A percentile compares a stretch with the other conserved stretches of the same genome.
Conservation (phyloP, 1,140 invertebrate genomes). For the Copidosoma floridanum region DNA sequence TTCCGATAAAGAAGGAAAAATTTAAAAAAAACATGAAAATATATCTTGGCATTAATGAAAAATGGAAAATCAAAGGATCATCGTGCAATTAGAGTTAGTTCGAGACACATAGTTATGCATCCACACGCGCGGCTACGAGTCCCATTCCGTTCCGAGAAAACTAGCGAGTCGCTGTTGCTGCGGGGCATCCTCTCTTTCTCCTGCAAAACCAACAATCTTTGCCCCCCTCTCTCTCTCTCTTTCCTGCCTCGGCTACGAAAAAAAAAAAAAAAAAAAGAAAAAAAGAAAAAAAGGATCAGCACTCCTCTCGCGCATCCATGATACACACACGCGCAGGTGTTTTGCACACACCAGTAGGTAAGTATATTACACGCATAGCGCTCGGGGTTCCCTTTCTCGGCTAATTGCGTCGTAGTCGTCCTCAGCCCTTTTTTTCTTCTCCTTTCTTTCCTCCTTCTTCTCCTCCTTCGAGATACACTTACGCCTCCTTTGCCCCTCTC, state of each 20-base stretch:
- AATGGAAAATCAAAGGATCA: no score
- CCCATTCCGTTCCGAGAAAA: slow-evolving; percentile 32
- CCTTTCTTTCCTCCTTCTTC: not conserved
- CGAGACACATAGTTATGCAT: not conserved
- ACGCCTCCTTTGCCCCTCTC: not conserved
- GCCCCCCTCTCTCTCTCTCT: slow-evolving; percentile 19
- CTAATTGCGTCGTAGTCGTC: no score
- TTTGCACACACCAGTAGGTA: no score
- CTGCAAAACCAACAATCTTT: slow-evolving; percentile 56
- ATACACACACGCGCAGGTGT: no score
- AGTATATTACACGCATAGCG: no score
- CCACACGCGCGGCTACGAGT: not conserved
- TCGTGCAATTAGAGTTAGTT: no score
- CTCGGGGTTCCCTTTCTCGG: no score
- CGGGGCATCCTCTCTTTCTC: slow-evolving; percentile 49
- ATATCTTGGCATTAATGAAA: no score
- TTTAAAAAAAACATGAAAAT: no score
- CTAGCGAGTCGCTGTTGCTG: slow-evolving; percentile 41
- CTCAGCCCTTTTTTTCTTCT: not conserved
- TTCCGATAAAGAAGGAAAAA: no score
- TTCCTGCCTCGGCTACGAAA: not conserved
- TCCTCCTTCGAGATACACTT: no score
- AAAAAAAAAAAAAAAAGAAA: no score
- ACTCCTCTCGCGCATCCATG: not conserved
- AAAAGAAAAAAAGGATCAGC: not conserved